These are phyloP conservation scores for Agrotis exclamationis DNA, from an alignment of 2,888 invertebrate species.

Conservation along the genomic window DNA sequence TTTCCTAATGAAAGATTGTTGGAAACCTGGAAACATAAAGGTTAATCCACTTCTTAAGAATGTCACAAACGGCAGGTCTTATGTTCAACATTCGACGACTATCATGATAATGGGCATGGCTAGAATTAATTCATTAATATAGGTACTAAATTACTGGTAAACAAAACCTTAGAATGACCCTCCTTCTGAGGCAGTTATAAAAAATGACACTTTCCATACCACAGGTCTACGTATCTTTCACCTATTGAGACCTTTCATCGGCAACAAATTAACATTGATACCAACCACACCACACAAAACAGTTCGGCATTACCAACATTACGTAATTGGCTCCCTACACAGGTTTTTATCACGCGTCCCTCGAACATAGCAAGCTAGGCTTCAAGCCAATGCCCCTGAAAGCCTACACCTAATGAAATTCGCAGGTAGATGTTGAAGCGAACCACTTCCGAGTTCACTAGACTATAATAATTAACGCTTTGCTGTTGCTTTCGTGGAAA, in stretches of 20 bases:
- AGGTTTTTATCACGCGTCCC: slow-evolving; percentile 35
- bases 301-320: slow-evolving; percentile 9
- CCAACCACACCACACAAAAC: slow-evolving; percentile 11
- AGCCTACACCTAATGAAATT: slow-evolving; percentile 59
- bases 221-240: background rate
- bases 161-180: too few species aligned
- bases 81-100: background rate
- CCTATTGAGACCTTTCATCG: background rate
- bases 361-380: slow-evolving; percentile 33
- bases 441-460: slow-evolving; percentile 81
- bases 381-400: slow-evolving; percentile 47
- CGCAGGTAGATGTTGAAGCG: slow-evolving; percentile 61
- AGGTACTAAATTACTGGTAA: too few species aligned
- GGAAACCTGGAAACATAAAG: too few species aligned
- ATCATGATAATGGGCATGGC: too few species aligned
- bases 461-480: slow-evolving; percentile 87
- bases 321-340: slow-evolving; percentile 35
- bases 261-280: slow-evolving; percentile 8
- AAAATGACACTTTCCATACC: too few species aligned
- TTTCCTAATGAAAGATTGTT: too few species aligned
- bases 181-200: too few species aligned
- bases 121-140: too few species aligned
- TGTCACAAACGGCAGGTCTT: background rate
- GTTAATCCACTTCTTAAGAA: background rate
- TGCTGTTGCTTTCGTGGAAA: slow-evolving; percentile 70